Conservation (phyloP, 2,888 invertebrate species). For the Volucella bombylans region DNA sequence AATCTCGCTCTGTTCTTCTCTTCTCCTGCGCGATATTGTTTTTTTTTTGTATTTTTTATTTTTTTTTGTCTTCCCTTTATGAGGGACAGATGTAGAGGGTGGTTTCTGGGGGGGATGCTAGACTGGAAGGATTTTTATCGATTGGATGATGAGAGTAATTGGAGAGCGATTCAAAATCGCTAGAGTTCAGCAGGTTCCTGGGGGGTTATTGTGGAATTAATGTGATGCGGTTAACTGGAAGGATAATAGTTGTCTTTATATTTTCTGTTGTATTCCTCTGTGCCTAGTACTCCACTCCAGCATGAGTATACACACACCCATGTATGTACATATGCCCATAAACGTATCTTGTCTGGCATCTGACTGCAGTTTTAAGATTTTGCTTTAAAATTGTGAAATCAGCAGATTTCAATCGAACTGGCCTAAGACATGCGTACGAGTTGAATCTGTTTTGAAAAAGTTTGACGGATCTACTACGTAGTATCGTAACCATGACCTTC, state of each 20-base stretch:
- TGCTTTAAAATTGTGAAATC: slow-evolving; percentile 55
- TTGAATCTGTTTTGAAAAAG: slow-evolving; percentile 13
- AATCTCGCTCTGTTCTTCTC: slow-evolving; percentile 65
- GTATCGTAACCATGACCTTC: slow-evolving; percentile 65
- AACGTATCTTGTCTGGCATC: slow-evolving; percentile 40
- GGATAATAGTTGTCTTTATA: slow-evolving; percentile 53
- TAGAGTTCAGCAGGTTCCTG: neutral
- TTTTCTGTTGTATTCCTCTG: neutral
- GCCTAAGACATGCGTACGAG: slow-evolving; percentile 23
- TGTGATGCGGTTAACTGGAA: slow-evolving; percentile 74
- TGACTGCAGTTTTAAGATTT: slow-evolving; percentile 55
- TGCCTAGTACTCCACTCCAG: too few species aligned
- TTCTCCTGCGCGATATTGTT: slow-evolving; percentile 15
- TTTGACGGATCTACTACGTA: slow-evolving; percentile 5
- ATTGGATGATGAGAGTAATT: slow-evolving; percentile 59
- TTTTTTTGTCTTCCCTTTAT: too few species aligned
- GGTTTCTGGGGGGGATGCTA: slow-evolving; percentile 12
- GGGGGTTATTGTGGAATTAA: slow-evolving; percentile 65
- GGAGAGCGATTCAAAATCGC: slow-evolving; percentile 9
- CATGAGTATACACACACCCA: too few species aligned
- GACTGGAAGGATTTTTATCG: slow-evolving; percentile 73
- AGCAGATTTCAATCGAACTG: slow-evolving; percentile 56
- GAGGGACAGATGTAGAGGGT: neutral
- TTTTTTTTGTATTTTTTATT: too few species aligned
- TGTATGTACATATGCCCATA: neutral